A percentile compares a stretch with the other conserved stretches of the same genome.
Evolutionary conservation across 2,113 vertebrate genomes (phyloP).

Genomic region (Cebidichthys violaceus): DNA sequence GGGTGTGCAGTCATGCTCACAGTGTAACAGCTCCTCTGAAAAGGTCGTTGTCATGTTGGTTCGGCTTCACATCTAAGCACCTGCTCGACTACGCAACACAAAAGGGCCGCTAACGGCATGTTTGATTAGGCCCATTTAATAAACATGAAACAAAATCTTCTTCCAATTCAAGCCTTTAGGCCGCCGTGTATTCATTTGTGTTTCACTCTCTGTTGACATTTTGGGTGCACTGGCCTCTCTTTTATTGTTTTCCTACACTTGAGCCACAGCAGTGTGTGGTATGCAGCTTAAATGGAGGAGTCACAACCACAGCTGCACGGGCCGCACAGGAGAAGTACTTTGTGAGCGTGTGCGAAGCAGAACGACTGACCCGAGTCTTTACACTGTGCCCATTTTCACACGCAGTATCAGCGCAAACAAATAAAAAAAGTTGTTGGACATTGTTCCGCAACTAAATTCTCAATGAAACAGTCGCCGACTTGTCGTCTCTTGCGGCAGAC

Average conservation of each 20-base stretch:
- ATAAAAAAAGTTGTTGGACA: conserved; percentile 22
- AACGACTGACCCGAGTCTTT: conserved; percentile 34
- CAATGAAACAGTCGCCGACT: background rate
- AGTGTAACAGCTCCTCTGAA: conserved; percentile 37
- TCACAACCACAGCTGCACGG: conserved; percentile 21
- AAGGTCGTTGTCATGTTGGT: conserved; percentile 45
- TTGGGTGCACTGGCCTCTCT: background rate
- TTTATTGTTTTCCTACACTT: background rate
- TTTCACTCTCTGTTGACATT: background rate
- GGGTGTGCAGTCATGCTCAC: conserved; percentile 33
- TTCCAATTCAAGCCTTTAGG: background rate
- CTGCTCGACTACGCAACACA: background rate
- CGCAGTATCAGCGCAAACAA: conserved; percentile 19
- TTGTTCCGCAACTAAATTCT: conserved; percentile 13
- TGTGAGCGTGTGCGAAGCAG: conserved; percentile 12
- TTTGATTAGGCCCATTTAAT: background rate
- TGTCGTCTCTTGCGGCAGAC: conserved; percentile 11
- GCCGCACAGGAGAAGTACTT: too few relatives aligned
- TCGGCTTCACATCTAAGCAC: conserved; percentile 44
- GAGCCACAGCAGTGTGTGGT: background rate
- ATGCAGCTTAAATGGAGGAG: background rate
- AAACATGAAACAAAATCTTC: background rate
- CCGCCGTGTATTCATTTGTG: background rate
- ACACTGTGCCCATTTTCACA: conserved; percentile 15
- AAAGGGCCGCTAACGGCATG: background rate